phyloP scores from a whole-genome alignment of 2,797 vertebrate genomes.

The Argyrosomus regius region DNA sequence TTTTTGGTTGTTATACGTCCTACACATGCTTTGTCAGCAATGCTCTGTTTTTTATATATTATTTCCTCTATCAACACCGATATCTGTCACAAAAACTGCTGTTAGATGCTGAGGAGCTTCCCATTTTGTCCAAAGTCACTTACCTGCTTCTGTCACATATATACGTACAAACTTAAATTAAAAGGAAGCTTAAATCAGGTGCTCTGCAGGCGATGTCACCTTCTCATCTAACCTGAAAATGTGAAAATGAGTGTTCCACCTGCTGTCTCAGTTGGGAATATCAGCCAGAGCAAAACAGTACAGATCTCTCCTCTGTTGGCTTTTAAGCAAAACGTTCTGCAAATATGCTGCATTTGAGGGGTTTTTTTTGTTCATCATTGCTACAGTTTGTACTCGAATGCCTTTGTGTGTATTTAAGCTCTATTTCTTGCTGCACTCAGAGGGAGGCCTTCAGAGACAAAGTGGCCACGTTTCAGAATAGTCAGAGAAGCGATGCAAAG shows the following conservation, averaged over 20 bases:
- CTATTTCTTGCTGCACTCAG: slow-evolving; percentile 55
- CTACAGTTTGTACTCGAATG: slow-evolving; percentile 39
- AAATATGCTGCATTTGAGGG: slow-evolving; percentile 26
- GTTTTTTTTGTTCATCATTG: slow-evolving; percentile 12
- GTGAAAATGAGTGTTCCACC: slow-evolving; percentile 54
- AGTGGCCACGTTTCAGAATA: slow-evolving; percentile 31
- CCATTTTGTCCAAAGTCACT: slow-evolving; percentile 4
- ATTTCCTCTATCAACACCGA: neutral
- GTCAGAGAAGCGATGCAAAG: slow-evolving; percentile 15
- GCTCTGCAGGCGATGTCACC: slow-evolving; percentile 41
- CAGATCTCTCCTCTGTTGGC: slow-evolving; percentile 45
- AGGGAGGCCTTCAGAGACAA: slow-evolving; percentile 33
- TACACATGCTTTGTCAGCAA: neutral
- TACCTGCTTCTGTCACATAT: slow-evolving; percentile 11
- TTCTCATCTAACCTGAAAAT: slow-evolving; percentile 42
- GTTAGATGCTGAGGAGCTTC: neutral
- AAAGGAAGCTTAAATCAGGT: slow-evolving; percentile 37
- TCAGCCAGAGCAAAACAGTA: slow-evolving; percentile 39
- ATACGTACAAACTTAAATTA: slow-evolving; percentile 21
- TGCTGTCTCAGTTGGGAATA: slow-evolving; percentile 50
- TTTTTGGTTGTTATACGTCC: neutral
- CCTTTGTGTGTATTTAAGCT: slow-evolving; percentile 40
- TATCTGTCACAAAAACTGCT: neutral
- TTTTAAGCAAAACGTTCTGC: slow-evolving; percentile 38
- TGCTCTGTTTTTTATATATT: neutral